Evolutionary conservation across 2,113 vertebrate genomes (phyloP).

Genomic region (Corythoichthys haematopterus): DNA sequence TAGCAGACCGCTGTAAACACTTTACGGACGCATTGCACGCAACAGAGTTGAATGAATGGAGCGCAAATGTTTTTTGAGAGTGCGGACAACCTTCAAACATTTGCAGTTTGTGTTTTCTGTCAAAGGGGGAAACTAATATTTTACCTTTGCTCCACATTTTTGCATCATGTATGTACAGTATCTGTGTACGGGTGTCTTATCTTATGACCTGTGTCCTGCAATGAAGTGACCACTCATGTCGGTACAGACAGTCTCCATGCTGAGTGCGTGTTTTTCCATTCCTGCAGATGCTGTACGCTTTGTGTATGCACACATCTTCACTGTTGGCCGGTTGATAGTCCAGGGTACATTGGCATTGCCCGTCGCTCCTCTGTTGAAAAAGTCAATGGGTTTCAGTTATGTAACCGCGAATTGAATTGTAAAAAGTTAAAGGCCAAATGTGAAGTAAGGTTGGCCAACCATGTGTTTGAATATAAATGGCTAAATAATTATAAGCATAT

Average conservation of each 20-base stretch:
- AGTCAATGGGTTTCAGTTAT: background rate
- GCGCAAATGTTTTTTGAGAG: slow-evolving; percentile 10
- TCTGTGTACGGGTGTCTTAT: background rate
- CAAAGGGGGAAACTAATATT: background rate
- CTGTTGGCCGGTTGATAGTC: slow-evolving; percentile 55
- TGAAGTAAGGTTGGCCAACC: no score
- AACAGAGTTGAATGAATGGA: background rate
- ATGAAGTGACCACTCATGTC: slow-evolving; percentile 74
- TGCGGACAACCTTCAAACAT: background rate
- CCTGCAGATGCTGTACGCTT: slow-evolving; percentile 69
- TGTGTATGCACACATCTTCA: slow-evolving; percentile 59
- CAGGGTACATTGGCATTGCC: slow-evolving; percentile 75
- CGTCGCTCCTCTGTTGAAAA: slow-evolving; percentile 72
- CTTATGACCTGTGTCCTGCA: slow-evolving; percentile 77
- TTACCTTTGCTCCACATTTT: slow-evolving; percentile 42
- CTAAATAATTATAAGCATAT: no score
- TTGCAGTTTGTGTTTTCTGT: slow-evolving; percentile 11
- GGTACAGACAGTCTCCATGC: slow-evolving; percentile 78
- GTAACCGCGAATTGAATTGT: background rate
- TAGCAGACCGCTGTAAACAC: no score
- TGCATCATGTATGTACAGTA: slow-evolving; percentile 16
- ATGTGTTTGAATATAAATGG: no score
- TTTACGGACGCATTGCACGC: background rate
- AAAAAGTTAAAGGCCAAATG: background rate
- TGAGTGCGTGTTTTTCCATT: slow-evolving; percentile 71